These are phyloP conservation scores for Venusia cambrica DNA, from an alignment of 2,888 invertebrate genomes.

Conservation along the genomic window DNA sequence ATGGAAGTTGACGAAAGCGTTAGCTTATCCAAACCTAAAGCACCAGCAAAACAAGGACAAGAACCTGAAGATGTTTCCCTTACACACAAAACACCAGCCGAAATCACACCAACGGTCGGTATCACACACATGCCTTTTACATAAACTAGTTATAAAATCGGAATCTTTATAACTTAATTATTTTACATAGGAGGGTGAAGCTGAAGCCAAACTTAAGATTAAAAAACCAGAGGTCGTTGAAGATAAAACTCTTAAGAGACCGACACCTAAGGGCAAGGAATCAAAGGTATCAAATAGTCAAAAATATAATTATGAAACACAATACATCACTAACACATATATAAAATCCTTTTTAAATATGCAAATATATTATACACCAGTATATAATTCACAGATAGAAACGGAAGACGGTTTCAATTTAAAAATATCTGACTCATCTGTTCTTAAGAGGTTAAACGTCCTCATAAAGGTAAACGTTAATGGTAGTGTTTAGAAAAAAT, in stretches of 20 bases:
- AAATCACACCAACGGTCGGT: conserved; percentile 72
- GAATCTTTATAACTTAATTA: not conserved
- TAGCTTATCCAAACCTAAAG: conserved; percentile 62
- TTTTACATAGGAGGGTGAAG: conserved; percentile 56
- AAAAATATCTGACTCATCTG: conserved; percentile 37
- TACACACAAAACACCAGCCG: conserved; percentile 74
- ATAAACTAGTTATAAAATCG: no score
- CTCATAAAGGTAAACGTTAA: conserved; percentile 56
- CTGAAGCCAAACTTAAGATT: conserved; percentile 70
- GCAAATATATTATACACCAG: conserved; percentile 5
- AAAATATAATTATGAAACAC: no score
- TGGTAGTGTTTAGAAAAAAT: conserved; percentile 26
- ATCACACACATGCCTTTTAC: conserved; percentile 28
- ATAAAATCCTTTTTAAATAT: no score
- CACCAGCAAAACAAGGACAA: conserved; percentile 60
- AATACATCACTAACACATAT: no score
- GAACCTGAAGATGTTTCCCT: conserved; percentile 72
- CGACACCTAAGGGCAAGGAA: conserved; percentile 55
- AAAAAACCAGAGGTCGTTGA: conserved; percentile 74
- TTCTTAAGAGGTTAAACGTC: conserved; percentile 55
- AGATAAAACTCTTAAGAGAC: conserved; percentile 69
- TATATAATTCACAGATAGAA: conserved; percentile 37
- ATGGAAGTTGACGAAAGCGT: conserved; percentile 76
- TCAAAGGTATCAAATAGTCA: conserved; percentile 63
- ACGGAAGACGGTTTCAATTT: conserved; percentile 43